Evolutionary conservation across 2,888 invertebrate genomes (phyloP).

Genomic region (Drosophila sordidapex): DNA sequence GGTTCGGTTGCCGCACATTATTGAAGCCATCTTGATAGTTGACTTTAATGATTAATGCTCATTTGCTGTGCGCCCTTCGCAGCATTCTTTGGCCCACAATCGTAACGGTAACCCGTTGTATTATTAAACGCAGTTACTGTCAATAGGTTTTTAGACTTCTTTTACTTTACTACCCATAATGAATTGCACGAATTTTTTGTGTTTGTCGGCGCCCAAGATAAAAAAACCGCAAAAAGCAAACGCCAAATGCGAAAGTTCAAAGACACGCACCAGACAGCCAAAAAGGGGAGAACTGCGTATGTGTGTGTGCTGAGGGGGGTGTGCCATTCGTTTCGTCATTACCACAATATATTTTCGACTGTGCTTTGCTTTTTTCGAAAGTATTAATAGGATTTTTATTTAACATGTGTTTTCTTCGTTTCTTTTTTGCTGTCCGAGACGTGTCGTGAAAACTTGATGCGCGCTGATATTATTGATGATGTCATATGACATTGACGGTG

Average conservation of each 20-base stretch:
- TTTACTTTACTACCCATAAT: constrained; percentile 49
- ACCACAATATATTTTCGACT: constrained; percentile 54
- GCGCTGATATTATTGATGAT: constrained; percentile 58
- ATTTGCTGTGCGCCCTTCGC: constrained; percentile 50
- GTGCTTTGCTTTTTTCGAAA: constrained; percentile 44
- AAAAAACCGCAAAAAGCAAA: constrained; percentile 21
- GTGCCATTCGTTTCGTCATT: constrained; percentile 57
- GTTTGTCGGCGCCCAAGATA: constrained; percentile 18
- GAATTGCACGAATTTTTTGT: constrained; percentile 67
- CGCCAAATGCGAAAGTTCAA: constrained; percentile 71
- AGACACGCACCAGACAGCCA: constrained; percentile 45
- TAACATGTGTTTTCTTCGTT: constrained; percentile 62
- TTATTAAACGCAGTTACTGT: constrained; percentile 78
- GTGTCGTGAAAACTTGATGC: constrained; percentile 54
- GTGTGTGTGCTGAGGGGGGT: not conserved
- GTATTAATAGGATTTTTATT: constrained; percentile 77
- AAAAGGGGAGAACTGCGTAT: constrained; percentile 6
- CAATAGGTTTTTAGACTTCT: constrained; percentile 59
- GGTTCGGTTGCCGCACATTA: constrained; percentile 15
- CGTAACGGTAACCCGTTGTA: constrained; percentile 68
- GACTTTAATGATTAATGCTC: constrained; percentile 70
- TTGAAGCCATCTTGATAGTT: constrained; percentile 61
- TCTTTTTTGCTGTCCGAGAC: constrained; percentile 23
- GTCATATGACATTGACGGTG: constrained; percentile 43
- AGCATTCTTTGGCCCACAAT: constrained; percentile 30